These are phyloP conservation scores for Meta bourneti DNA, from an alignment of 2,888 invertebrate species.

Conservation along the genomic window DNA sequence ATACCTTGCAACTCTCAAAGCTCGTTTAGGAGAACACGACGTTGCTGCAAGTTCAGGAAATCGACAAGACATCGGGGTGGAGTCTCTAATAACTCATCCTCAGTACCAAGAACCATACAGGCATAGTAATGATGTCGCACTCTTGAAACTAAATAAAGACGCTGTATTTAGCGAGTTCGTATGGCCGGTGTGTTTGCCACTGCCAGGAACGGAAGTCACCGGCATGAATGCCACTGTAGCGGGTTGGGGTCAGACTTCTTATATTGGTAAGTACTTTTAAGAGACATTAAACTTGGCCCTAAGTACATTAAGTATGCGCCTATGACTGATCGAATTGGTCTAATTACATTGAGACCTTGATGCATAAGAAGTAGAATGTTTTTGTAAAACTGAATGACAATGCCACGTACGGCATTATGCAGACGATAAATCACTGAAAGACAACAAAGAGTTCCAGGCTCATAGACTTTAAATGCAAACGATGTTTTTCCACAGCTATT, in stretches of 20 bases:
- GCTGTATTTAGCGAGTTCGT: constrained; percentile 87
- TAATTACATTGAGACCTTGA: too few species aligned
- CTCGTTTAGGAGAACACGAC: constrained; percentile 63
- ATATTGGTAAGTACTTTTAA: background rate
- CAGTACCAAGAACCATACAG: constrained; percentile 67
- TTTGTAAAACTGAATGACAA: too few species aligned
- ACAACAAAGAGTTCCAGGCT: too few species aligned
- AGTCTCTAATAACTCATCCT: constrained; percentile 86
- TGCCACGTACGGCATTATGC: too few species aligned
- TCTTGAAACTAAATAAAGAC: constrained; percentile 85
- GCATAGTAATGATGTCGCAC: constrained; percentile 85
- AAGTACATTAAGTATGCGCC: too few species aligned
- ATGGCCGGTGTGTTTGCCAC: constrained; percentile 89
- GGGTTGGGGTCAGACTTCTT: constrained; percentile 90
- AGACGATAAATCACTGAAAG: too few species aligned
- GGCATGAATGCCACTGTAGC: constrained; percentile 87
- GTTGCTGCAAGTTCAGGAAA: background rate
- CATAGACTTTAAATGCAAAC: too few species aligned
- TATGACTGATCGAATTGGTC: too few species aligned
- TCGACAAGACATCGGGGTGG: constrained; percentile 82
- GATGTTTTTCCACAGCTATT: too few species aligned
- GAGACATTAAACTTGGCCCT: background rate
- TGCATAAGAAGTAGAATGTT: too few species aligned
- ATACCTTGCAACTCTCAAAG: constrained; percentile 50
- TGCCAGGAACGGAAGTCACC: constrained; percentile 80